Conservation (phyloP, 2,113 vertebrate genomes). For the Osmerus mordax region DNA sequence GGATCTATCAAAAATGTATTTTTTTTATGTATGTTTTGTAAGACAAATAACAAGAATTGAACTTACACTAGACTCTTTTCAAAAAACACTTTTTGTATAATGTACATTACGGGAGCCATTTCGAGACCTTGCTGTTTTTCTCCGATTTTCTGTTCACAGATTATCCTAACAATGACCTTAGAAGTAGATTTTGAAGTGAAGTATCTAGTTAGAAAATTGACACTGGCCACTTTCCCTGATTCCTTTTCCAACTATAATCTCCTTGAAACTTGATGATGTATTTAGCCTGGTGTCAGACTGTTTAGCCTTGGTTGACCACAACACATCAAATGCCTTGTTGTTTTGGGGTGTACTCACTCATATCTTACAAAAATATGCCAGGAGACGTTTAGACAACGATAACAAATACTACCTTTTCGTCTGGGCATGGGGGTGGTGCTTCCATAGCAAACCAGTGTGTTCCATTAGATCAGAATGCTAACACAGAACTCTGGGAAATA, state of each 20-base stretch:
- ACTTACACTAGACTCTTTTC: too few relatives aligned
- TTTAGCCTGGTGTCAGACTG: constrained; percentile 47
- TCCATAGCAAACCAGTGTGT: constrained; percentile 42
- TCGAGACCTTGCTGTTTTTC: background rate
- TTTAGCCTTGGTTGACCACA: constrained; percentile 53
- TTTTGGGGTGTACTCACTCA: constrained; percentile 20
- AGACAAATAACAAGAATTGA: too few relatives aligned
- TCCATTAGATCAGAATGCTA: constrained; percentile 59
- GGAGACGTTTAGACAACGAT: constrained; percentile 49
- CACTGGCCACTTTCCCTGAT: background rate
- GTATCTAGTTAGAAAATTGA: background rate
- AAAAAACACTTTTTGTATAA: background rate
- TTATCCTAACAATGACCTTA: background rate
- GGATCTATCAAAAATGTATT: too few relatives aligned
- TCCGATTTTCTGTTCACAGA: background rate
- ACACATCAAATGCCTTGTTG: constrained; percentile 14
- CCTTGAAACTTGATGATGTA: constrained; percentile 40
- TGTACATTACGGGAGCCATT: background rate
- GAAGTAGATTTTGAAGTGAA: too few relatives aligned
- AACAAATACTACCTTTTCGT: constrained; percentile 46
- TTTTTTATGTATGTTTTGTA: too few relatives aligned
- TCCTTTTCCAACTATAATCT: constrained; percentile 47
- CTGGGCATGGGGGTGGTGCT: constrained; percentile 26
- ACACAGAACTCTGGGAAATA: constrained; percentile 30
- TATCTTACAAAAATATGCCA: constrained; percentile 58